Base-by-base conservation (phyloP, 2,888 invertebrate genomes). In the Drosophila picticornis region DNA sequence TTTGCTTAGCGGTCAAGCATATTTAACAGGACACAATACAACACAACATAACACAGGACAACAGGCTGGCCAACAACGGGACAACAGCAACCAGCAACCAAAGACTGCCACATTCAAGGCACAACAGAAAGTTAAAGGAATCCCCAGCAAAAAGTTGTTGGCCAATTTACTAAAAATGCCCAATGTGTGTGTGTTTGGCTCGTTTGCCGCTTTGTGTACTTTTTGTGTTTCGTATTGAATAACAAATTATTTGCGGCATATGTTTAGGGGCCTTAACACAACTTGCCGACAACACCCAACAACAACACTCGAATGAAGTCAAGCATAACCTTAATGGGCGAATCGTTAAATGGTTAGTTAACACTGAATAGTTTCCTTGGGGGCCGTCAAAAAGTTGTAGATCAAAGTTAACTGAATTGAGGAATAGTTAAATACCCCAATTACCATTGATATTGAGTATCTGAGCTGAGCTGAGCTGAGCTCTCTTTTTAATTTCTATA, bases 191-290 rank as follows among this genome's bases (percentile, higher is more conserved):
- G 62, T 77, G 68, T 58, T 65, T 22, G 58, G 71, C 86, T 86
- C 77, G 88, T 88, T 88, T 86, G 80, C 86, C 78, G 81, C 81
- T 82, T 82, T 81, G 88, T 85, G 85, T 85, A 77, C 88, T 76
- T 84, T 88, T 75, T 79, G 77, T 77, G 86, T 82, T 74, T 83
- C 84, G 88, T 76, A 88, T 87, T 88, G 86, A 88, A 87, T 87
- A 87, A 88, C 86, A 87, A 86, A 88, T 87, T 79, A 83, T 84
- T 79, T 87, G 87, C 77, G 73, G 81, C 84, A 87, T 88, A 86
- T 88, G 88, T 76, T 86, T 68, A 56, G 81, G 61, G 59, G 80
- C 69, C 65, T 29, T 48, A 56, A 57, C 74, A 68, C 52, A 64
- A 77, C 61, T 51, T 38, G 16, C 46, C 25, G 9, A 25, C 46